Evolutionary conservation across 1,140 invertebrate species (phyloP).

Genomic region (Drosophila pectinifera): DNA sequence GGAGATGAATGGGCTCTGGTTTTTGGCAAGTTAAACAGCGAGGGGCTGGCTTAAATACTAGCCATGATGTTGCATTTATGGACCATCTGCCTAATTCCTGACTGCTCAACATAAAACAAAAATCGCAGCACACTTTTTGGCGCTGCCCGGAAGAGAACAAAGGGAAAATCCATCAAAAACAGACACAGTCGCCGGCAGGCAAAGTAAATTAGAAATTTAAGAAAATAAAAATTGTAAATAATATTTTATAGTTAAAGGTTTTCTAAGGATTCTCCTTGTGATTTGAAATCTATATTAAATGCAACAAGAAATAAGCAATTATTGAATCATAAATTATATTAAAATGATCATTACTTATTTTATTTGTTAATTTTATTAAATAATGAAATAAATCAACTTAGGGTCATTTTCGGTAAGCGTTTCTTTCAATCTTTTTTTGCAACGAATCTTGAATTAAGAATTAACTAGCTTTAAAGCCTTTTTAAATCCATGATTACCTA

Average conservation of each 20-base stretch:
- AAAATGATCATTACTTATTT: too few species aligned
- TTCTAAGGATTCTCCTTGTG: too few species aligned
- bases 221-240: background rate
- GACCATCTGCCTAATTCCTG: slow-evolving; percentile 22
- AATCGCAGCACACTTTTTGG: slow-evolving; percentile 21
- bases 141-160: background rate
- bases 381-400: background rate
- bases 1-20: slow-evolving; percentile 16
- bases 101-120: slow-evolving; percentile 19
- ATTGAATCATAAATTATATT: too few species aligned
- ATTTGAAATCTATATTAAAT: background rate
- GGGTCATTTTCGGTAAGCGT: too few species aligned
- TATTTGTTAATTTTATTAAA: background rate
- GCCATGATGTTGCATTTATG: slow-evolving; percentile 64
- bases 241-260: background rate
- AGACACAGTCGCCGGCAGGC: background rate
- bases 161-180: background rate
- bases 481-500: background rate
- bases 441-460: background rate
- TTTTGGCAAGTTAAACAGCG: background rate
- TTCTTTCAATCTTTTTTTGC: too few species aligned
- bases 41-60: slow-evolving; percentile 30
- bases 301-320: background rate
- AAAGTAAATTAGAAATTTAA: too few species aligned
- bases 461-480: background rate